phyloP scores from a whole-genome alignment of 2,888 invertebrate species.

The Heliothis peltigera region DNA sequence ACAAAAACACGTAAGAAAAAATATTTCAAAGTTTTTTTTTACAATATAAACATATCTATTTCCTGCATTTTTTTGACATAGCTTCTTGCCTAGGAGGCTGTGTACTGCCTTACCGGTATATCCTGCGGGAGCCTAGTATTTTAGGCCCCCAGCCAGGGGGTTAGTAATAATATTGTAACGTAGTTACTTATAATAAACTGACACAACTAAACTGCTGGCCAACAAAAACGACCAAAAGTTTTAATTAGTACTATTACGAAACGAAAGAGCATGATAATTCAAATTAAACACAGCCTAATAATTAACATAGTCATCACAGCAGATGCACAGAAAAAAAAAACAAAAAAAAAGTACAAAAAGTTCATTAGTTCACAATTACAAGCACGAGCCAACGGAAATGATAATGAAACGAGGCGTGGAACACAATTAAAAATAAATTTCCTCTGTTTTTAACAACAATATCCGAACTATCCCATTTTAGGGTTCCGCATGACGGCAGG shows the following conservation, averaged over 20 bases:
- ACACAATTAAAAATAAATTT: slow-evolving; percentile 71
- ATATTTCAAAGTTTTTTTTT: too few relatives aligned
- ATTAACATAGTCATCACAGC: slow-evolving; percentile 50
- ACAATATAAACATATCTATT: too few relatives aligned
- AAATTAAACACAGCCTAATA: slow-evolving; percentile 6
- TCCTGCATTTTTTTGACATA: too few relatives aligned
- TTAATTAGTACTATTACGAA: not conserved
- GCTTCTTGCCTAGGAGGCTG: too few relatives aligned
- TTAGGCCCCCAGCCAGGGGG: too few relatives aligned
- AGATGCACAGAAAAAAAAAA: slow-evolving; percentile 38
- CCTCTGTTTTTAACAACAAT: slow-evolving; percentile 69
- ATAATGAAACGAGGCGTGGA: slow-evolving; percentile 58
- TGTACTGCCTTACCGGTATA: too few relatives aligned
- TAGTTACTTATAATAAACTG: not conserved
- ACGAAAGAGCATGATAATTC: not conserved
- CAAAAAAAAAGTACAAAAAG: slow-evolving; percentile 22
- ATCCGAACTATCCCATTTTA: slow-evolving; percentile 67
- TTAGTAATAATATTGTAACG: too few relatives aligned
- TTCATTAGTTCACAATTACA: slow-evolving; percentile 48
- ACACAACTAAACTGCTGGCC: not conserved
- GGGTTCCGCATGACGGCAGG: slow-evolving; percentile 65
- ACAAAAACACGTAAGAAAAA: too few relatives aligned
- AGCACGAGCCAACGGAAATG: slow-evolving; percentile 53
- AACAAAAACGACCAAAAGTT: not conserved
- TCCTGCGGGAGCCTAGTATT: too few relatives aligned